A percentile compares a stretch with the other conserved stretches of the same genome.
Conservation (phyloP, 2,113 vertebrate species). For the Amblyornis subalaris region DNA sequence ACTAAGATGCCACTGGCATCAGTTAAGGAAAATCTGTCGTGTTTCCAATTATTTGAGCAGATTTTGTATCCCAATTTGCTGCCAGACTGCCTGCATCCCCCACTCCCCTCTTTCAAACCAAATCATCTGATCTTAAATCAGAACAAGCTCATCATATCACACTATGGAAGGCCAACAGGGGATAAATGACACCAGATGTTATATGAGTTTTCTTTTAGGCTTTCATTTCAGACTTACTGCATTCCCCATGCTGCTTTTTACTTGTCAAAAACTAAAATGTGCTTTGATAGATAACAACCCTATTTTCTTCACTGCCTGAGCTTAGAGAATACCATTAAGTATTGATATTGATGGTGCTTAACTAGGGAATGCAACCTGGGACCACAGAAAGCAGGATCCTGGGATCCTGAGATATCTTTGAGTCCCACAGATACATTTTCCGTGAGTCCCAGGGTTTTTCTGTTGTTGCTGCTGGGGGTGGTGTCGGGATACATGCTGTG, state of each 20-base stretch:
- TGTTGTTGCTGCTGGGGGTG: constrained; percentile 12
- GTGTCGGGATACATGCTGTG: constrained; percentile 1
- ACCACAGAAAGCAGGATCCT: constrained; percentile 64
- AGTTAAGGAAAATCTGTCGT: constrained; percentile 70
- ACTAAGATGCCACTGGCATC: constrained; percentile 75
- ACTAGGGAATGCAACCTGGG: constrained; percentile 74
- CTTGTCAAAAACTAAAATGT: constrained; percentile 83
- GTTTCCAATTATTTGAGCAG: constrained; percentile 80
- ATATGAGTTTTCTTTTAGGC: constrained; percentile 81
- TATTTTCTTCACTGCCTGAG: constrained; percentile 78
- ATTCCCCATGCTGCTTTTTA: constrained; percentile 80
- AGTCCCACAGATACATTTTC: constrained; percentile 9
- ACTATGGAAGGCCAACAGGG: constrained; percentile 78
- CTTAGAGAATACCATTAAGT: constrained; percentile 80
- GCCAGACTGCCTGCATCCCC: constrained; percentile 70
- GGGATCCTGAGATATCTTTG: constrained; percentile 39
- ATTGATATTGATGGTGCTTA: constrained; percentile 80
- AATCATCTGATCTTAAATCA: constrained; percentile 82
- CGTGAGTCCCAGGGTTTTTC: constrained; percentile 29
- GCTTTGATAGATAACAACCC: constrained; percentile 84
- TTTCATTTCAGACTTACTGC: constrained; percentile 79
- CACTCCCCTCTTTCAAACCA: constrained; percentile 72
- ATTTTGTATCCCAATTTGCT: constrained; percentile 76
- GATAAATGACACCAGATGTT: constrained; percentile 83
- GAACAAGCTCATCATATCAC: constrained; percentile 80